Conservation (phyloP, 2,113 vertebrate genomes). For the Spilogale gracilis region DNA sequence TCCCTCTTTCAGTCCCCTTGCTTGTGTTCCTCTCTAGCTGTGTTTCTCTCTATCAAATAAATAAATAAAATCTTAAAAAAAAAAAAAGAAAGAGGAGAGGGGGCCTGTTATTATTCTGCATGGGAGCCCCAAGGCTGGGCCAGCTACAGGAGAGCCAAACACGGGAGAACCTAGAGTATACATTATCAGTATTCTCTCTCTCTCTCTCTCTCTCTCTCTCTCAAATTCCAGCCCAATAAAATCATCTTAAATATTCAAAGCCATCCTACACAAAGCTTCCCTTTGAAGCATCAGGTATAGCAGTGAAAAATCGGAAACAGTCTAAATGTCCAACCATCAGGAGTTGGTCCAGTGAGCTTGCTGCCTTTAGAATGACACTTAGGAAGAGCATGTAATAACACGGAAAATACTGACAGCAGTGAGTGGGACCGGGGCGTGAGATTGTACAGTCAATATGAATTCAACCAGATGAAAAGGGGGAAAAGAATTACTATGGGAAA, state of each 20-base stretch:
- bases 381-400: constrained; percentile 34
- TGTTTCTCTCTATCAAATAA: no score
- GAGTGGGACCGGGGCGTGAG: neutral
- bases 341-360: neutral
- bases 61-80: no score
- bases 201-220: neutral
- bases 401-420: constrained; percentile 11
- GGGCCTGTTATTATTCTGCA: neutral
- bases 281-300: neutral
- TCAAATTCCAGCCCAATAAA: neutral
- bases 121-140: neutral
- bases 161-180: rapidly evolving
- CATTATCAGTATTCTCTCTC: neutral
- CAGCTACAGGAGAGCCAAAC: neutral
- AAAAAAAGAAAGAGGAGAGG: neutral
- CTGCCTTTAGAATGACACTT: constrained; percentile 26
- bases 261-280: neutral
- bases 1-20: no score
- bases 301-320: neutral
- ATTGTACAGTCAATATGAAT: neutral
- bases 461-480: neutral
- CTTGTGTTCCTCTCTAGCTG: no score
- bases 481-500: neutral
- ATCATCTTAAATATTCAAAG: neutral
- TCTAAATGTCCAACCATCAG: neutral